These are phyloP conservation scores for Cephalophus harveyi DNA, from an alignment of 2,113 vertebrate genomes.

Conservation along the genomic window DNA sequence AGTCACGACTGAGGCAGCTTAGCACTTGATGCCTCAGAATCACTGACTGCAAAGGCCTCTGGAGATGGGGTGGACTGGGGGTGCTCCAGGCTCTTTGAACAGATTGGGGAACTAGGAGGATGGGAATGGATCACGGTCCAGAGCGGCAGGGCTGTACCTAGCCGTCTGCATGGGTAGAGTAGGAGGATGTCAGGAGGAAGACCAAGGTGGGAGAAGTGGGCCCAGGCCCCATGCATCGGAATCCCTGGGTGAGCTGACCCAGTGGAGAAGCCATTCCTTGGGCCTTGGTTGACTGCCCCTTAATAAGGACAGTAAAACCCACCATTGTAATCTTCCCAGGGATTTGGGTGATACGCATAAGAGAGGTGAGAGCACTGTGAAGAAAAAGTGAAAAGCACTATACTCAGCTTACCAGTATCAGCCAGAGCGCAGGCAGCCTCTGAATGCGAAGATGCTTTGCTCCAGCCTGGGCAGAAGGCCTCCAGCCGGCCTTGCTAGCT, in stretches of 20 bases:
- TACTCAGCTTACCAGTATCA: not conserved
- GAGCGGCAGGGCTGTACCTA: not conserved
- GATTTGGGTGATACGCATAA: not conserved
- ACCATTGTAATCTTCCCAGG: not conserved
- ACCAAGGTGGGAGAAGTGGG: not conserved
- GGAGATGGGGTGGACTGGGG: accelerated
- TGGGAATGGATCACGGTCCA: accelerated
- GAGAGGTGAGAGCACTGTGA: not conserved
- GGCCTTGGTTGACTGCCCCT: not conserved
- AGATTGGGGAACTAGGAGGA: not conserved
- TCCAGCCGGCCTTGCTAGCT: accelerated
- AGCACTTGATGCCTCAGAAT: not conserved
- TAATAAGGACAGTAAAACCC: not conserved
- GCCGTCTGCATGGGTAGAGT: not conserved
- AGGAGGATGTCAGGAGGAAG: accelerated
- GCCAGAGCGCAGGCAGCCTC: not conserved
- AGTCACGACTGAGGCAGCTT: not conserved
- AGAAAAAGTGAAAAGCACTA: not conserved
- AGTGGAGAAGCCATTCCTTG: not conserved
- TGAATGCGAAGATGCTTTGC: not conserved
- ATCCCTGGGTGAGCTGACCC: not conserved
- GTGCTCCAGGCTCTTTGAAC: not conserved
- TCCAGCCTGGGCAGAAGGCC: not conserved
- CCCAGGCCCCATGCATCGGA: accelerated
- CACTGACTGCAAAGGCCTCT: not conserved